Base-by-base conservation (phyloP, 2,113 vertebrate species). In the Zapornia atra region DNA sequence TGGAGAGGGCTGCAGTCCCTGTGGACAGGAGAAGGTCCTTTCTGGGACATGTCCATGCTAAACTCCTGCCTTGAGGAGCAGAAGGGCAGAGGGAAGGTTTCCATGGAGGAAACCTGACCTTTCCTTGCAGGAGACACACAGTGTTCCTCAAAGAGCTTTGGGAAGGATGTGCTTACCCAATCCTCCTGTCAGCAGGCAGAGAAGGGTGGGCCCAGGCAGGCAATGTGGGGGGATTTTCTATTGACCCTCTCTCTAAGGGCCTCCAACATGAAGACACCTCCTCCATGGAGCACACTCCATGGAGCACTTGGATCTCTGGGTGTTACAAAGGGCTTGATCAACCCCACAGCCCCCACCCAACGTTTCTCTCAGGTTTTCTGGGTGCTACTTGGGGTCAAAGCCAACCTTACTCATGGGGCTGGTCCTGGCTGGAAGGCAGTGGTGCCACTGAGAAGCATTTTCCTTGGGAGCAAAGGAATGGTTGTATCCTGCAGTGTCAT, bases 401-500 rank as follows among this genome's bases (percentile, higher is more conserved):
- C 31, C 38, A 72, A 24, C 20, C 6, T 51, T 44, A 8, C 9
- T 56, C 10, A 54, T 46, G 63, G 66, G 48, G 40, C 51, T 42
- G 50, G 24, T 51, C 26, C 24, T 7, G 22, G 15, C 40, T 80
- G 36, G 59, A 57, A 76, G 66, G 50, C 38, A 12, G 29, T 1
- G 65, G 24, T 34, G 33, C 25, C 16, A 17, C 17, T 6, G 38
- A 34, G 64, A 86, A 90, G 10, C 2, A 2, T 57, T 69, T 57
- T 69, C 19, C 33, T 28, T 59, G 25, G 36, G n/a, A 77, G 38
- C 82, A 95, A n/a, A 42, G 2, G 29, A 53, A 42, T 60, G 28
- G 11, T n/a, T 24, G 3, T 15, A 19, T 20, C 9, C 50, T 64
- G n/a, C 5, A 12, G 19, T 0, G 1, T 17, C 48, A 7, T 24